Conservation (phyloP, 2,113 vertebrate genomes). For the Alosa alosa region DNA sequence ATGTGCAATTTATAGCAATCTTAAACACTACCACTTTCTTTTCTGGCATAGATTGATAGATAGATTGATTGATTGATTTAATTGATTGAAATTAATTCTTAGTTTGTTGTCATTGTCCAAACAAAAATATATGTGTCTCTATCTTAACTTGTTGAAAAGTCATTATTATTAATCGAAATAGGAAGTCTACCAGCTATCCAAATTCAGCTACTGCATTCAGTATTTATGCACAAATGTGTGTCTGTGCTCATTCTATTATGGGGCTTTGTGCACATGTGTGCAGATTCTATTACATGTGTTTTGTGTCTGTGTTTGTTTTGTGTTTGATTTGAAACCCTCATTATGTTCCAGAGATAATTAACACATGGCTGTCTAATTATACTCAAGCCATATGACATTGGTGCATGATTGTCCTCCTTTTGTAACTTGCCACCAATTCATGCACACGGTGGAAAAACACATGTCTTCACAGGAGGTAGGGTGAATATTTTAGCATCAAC, state of each 20-base stretch:
- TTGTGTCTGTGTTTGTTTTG: background rate
- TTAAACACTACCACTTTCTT: no score
- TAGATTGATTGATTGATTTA: background rate
- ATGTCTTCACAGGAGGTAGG: constrained; percentile 28
- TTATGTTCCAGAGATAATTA: constrained; percentile 1
- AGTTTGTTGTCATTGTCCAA: background rate
- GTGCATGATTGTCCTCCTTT: constrained; percentile 21
- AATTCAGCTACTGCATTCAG: background rate
- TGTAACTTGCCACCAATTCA: constrained; percentile 9
- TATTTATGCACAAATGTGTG: background rate
- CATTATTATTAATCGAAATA: background rate
- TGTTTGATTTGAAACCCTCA: constrained; percentile 16
- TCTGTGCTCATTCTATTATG: background rate
- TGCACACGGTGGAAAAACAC: constrained; percentile 22
- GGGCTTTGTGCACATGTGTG: background rate
- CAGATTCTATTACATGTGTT: background rate
- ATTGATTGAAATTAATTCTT: background rate
- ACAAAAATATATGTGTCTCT: background rate
- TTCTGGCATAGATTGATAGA: background rate
- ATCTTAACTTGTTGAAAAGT: background rate
- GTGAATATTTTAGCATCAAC: constrained; percentile 67
- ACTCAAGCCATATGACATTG: constrained; percentile 4
- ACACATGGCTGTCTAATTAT: constrained; percentile 18
- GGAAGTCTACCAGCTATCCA: background rate
- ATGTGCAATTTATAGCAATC: no score